A percentile compares a stretch with the other conserved stretches of the same genome.
Conservation (phyloP, 2,797 vertebrate genomes). For the Rachycentron canadum region DNA sequence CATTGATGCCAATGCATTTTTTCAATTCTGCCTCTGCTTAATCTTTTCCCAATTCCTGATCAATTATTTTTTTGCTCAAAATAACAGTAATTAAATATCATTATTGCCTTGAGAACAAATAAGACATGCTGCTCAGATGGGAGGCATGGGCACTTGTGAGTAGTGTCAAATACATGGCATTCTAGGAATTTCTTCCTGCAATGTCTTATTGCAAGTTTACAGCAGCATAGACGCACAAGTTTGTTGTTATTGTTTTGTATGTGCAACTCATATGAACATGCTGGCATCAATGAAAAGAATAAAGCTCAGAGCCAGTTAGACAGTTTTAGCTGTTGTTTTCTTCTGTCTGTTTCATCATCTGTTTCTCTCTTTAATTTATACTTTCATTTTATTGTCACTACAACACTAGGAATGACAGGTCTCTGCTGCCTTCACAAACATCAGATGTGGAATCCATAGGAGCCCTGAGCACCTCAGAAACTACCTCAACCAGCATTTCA, state of each 20-base stretch:
- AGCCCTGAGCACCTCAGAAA: slow-evolving; percentile 95
- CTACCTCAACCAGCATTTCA: slow-evolving; percentile 98
- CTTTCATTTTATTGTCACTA: not conserved
- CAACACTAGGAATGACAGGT: slow-evolving; percentile 89
- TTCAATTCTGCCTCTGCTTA: no score
- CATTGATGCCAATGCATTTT: no score
- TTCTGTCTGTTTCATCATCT: not conserved
- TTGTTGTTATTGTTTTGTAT: not conserved
- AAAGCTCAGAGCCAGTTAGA: not conserved
- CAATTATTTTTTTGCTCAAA: no score
- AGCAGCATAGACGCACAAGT: not conserved
- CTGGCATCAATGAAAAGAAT: not conserved
- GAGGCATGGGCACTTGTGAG: no score
- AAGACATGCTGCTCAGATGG: no score
- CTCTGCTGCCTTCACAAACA: slow-evolving; percentile 91
- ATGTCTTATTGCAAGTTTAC: not conserved
- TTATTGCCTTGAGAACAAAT: no score
- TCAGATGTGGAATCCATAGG: slow-evolving; percentile 95
- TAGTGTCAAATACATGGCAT: no score
- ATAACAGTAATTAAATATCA: no score
- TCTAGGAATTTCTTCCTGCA: not conserved
- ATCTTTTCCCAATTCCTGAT: no score
- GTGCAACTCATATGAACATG: not conserved
- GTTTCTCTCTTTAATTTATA: not conserved
- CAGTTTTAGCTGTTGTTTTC: not conserved